phyloP scores from a whole-genome alignment of 92 coral and sea anemone genomes.

The Nematostella vectensis region DNA sequence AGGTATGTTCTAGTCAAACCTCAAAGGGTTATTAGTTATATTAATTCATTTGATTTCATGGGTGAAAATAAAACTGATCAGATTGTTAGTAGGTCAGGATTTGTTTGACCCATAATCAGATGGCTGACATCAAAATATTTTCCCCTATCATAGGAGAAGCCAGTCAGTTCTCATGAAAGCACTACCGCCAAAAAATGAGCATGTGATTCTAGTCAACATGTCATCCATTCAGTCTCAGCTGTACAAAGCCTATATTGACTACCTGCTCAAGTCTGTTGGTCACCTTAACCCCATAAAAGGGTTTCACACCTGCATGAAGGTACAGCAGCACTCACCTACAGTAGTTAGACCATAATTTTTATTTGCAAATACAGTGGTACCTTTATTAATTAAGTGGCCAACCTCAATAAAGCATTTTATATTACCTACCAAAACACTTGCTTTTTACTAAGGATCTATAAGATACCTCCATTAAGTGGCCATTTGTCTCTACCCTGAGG shows the following conservation, averaged over 20 bases:
- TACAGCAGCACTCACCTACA: slow-evolving; percentile 11
- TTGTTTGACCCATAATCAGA: too few relatives aligned
- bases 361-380: neutral
- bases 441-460: too few relatives aligned
- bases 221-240: slow-evolving; percentile 68
- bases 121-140: too few relatives aligned
- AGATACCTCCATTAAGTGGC: too few relatives aligned
- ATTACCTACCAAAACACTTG: too few relatives aligned
- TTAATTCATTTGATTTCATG: neutral
- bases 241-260: slow-evolving; percentile 58
- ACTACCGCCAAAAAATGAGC: slow-evolving; percentile 77
- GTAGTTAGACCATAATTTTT: too few relatives aligned
- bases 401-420: neutral
- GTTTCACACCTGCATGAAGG: slow-evolving; percentile 88
- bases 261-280: slow-evolving; percentile 52
- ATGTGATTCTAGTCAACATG: slow-evolving; percentile 65
- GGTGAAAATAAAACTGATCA: neutral
- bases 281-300: slow-evolving; percentile 84
- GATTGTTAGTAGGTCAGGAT: too few relatives aligned
- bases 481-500: too few relatives aligned
- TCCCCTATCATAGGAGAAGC: slow-evolving; percentile 94
- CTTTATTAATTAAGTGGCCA: too few relatives aligned
- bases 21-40: neutral
- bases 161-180: slow-evolving; percentile 65
- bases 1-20: slow-evolving; percentile 29